Base-by-base conservation (phyloP, 1,140 invertebrate genomes). In the Zaprionus kolodkinae region DNA sequence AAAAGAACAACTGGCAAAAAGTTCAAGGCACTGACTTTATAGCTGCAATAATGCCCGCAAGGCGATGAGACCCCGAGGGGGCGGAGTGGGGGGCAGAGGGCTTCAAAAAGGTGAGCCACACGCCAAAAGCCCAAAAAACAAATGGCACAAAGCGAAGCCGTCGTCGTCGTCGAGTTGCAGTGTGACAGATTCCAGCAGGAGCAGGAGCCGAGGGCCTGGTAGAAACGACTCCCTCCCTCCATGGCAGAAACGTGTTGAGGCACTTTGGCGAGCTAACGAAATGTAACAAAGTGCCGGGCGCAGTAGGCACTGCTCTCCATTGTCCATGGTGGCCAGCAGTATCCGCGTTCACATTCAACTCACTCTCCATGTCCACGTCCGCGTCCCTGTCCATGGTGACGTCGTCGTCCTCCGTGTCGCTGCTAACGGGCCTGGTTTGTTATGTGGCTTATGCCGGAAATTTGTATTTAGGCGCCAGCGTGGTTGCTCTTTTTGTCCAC, bases 21-120 rank as follows among this genome's bases (percentile, higher is more conserved):
- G 83, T 87, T 88, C 84, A 88, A 87, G 83, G 83, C 83, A 87
- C 83, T 88, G 83, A 88, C 84, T 87, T 87, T 87, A 87, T 88
- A 87, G 81, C 84, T 88, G 84, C 85, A 88, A 88, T 88, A 88
- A 85, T 88, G 86, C 67, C 81, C 52, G 50, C 38, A 72, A 54
- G 48, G 76, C 12, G 27, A 38, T 2, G 48, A 15, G 57, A 12
- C 27, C 27, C 27, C 3, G 27, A 13, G 35, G 50, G 38, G 40
- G 60, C 2, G 36, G 17, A 15, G 25, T 13, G 40, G n/a, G 15
- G 25, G 25, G 13, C 12, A 13, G 15, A 35, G 21, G 21, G n/a
- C 33, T 13, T 48, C 11, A 36, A 33, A 70, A 88, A 88, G 81
- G 84, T 89, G 85, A 88, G 78, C 78, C 80, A 76, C 80, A 84